Conservation (phyloP, 2,113 vertebrate genomes). For the Dunckerocampus dactyliophorus region DNA sequence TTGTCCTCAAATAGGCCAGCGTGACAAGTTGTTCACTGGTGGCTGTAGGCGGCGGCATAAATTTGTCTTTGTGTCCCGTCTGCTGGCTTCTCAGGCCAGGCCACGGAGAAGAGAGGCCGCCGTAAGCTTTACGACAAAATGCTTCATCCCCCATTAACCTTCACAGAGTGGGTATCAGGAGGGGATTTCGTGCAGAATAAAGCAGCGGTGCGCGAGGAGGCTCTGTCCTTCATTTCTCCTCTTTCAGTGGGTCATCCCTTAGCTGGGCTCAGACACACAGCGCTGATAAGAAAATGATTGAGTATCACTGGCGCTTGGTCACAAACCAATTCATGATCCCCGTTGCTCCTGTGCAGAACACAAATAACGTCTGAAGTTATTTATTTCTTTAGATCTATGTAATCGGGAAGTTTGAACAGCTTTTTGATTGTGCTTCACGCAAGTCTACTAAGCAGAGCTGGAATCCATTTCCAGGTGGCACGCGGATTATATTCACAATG, state of each 20-base stretch:
- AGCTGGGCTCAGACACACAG: conserved; percentile 44
- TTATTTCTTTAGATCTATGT: conserved; percentile 11
- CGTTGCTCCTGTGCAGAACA: conserved; percentile 21
- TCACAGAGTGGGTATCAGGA: conserved; percentile 50
- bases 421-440: conserved; percentile 36
- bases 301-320: conserved; percentile 38
- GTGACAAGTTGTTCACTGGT: conserved; percentile 60
- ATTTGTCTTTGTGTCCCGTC: conserved; percentile 43
- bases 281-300: conserved; percentile 65
- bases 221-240: conserved; percentile 55
- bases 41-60: conserved; percentile 46
- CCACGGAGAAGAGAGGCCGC: conserved; percentile 38
- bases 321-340: conserved; percentile 38
- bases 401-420: conserved; percentile 24
- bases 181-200: conserved; percentile 53
- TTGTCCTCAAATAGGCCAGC: conserved; percentile 53
- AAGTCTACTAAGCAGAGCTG: conserved; percentile 13
- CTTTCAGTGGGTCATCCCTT: conserved; percentile 55
- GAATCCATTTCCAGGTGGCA: conserved; percentile 34
- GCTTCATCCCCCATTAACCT: conserved; percentile 70
- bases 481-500: neutral
- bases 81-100: conserved; percentile 38
- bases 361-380: conserved; percentile 29
- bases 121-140: conserved; percentile 63
- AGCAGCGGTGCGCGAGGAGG: conserved; percentile 48